phyloP scores from a whole-genome alignment of 2,888 invertebrate species.

The Salpingus planirostris region DNA sequence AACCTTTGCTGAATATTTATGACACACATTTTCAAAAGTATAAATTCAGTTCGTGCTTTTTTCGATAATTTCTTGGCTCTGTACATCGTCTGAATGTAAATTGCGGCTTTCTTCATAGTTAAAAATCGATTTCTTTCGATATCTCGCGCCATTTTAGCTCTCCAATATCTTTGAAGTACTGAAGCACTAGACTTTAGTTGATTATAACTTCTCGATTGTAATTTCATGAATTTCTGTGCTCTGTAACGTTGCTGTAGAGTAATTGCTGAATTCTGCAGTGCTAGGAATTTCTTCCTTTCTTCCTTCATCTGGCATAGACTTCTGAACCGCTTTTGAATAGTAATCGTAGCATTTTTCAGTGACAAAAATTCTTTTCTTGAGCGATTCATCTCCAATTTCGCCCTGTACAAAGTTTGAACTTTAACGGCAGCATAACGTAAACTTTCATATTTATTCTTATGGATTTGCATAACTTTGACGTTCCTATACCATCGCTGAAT shows the following conservation, averaged over 20 bases:
- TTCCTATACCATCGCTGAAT: slow-evolving; percentile 6
- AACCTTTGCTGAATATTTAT: slow-evolving; percentile 2
- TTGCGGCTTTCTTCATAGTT: background rate
- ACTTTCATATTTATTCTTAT: slow-evolving; percentile 3
- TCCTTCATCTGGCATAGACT: too few relatives aligned
- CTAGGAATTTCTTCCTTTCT: too few relatives aligned
- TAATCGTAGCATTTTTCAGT: background rate
- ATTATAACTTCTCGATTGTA: slow-evolving; percentile 8
- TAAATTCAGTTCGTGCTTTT: background rate
- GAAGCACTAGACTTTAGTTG: slow-evolving; percentile 14
- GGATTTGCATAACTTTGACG: slow-evolving; percentile 2
- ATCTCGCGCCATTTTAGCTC: slow-evolving; percentile 28
- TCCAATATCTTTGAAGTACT: slow-evolving; percentile 30
- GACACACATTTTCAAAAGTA: background rate
- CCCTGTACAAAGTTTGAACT: slow-evolving; percentile 35
- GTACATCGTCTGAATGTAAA: slow-evolving; percentile 29
- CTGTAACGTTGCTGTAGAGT: slow-evolving; percentile 25
- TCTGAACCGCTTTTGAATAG: slow-evolving; percentile 21
- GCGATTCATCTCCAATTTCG: slow-evolving; percentile 22
- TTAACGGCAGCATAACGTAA: slow-evolving; percentile 24
- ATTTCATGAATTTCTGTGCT: slow-evolving; percentile 17
- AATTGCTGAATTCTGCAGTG: too few relatives aligned
- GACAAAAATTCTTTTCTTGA: slow-evolving; percentile 26
- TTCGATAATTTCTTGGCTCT: slow-evolving; percentile 18
- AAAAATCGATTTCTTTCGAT: slow-evolving; percentile 35